These are phyloP conservation scores for Corythornis madagascariensis DNA, from an alignment of 2,113 vertebrate genomes.

Conservation along the genomic window DNA sequence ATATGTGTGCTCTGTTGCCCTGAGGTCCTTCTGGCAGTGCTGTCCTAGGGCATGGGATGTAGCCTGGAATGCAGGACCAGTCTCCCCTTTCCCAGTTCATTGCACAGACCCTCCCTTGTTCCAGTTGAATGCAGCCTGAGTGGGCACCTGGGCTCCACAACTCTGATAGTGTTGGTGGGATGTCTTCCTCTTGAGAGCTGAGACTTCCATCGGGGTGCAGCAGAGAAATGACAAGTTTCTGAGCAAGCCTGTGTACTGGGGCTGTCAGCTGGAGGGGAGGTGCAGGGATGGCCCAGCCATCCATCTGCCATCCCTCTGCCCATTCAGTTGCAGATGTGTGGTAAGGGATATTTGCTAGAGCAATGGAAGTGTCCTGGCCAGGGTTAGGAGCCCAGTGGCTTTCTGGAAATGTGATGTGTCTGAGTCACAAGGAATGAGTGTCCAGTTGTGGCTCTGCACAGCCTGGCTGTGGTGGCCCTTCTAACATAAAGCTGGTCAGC, in stretches of 20 bases:
- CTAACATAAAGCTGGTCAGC: background rate
- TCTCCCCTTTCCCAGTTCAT: accelerated
- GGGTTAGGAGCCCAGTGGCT: background rate
- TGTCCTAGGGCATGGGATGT: background rate
- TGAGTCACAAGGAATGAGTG: background rate
- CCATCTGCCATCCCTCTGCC: accelerated
- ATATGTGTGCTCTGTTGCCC: background rate
- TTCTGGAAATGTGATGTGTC: no score
- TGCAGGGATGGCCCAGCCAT: background rate
- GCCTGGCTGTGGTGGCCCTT: background rate
- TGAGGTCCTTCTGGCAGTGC: background rate
- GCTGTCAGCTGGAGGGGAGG: background rate
- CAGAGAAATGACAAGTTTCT: background rate
- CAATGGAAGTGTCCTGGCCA: background rate
- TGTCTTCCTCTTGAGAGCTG: background rate
- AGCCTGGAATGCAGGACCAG: background rate
- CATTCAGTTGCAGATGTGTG: accelerated
- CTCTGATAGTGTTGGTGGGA: background rate
- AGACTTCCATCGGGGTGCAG: background rate
- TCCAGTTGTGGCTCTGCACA: background rate
- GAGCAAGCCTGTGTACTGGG: background rate
- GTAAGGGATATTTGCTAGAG: background rate
- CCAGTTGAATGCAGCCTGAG: background rate
- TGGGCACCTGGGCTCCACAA: accelerated
- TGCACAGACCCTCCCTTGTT: background rate